Conservation (phyloP, 1,140 invertebrate species). For the Globodera ellingtonae region DNA sequence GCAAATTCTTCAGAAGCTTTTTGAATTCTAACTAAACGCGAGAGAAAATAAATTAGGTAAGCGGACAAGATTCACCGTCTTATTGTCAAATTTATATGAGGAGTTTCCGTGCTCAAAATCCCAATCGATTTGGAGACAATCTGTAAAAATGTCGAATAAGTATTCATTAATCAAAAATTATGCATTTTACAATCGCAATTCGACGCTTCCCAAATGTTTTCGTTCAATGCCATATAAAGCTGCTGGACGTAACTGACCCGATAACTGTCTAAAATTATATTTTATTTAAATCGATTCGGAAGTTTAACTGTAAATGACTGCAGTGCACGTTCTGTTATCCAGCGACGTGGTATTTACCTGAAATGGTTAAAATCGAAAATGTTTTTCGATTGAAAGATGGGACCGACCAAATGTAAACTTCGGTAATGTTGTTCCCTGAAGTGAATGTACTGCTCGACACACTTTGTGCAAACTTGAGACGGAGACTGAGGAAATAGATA, state of each 20-base stretch:
- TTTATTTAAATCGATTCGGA: not conserved
- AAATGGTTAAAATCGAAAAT: conserved; percentile 3
- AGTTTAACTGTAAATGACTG: conserved; percentile 25
- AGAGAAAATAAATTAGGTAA: not conserved
- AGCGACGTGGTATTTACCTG: not conserved
- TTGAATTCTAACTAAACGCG: conserved; percentile 35
- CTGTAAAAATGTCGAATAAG: conserved; percentile 39
- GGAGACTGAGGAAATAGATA: conserved; percentile 16
- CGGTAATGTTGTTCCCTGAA: conserved; percentile 19
- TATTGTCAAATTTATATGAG: conserved; percentile 37
- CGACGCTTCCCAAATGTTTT: conserved; percentile 54
- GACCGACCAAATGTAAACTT: conserved; percentile 23
- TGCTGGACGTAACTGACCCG: conserved; percentile 12
- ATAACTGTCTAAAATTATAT: conserved; percentile 20
- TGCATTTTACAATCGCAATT: conserved; percentile 47
- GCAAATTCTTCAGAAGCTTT: conserved; percentile 36
- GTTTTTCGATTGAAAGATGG: not conserved
- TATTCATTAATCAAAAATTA: not conserved
- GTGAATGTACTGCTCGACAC: conserved; percentile 9
- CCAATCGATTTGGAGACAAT: conserved; percentile 52
- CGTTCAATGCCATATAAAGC: conserved; percentile 28
- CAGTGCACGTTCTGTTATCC: conserved; percentile 22
- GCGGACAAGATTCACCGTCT: conserved; percentile 31
- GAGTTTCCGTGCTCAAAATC: conserved; percentile 44
- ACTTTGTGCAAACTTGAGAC: conserved; percentile 19